A percentile compares a stretch with the other conserved stretches of the same genome.
These are phyloP conservation scores for Thera obeliscata DNA, from an alignment of 2,888 invertebrate species.

Conservation along the genomic window DNA sequence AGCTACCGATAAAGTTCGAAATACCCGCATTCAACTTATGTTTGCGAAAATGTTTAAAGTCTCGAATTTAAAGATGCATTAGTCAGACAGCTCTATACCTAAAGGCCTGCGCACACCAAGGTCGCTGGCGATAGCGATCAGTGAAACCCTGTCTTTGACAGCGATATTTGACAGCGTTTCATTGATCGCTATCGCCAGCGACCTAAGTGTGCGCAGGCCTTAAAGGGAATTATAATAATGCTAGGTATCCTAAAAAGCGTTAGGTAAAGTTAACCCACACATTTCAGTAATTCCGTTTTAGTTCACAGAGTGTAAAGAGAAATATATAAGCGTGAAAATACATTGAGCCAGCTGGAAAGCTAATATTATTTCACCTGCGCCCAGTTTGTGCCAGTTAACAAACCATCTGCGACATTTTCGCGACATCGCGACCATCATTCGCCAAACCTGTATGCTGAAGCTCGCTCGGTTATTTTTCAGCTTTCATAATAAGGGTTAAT, in stretches of 20 bases:
- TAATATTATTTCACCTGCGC: constrained; percentile 33
- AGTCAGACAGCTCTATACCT: not conserved
- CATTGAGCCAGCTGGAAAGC: constrained; percentile 29
- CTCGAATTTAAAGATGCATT: not conserved
- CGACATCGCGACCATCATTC: constrained; percentile 22
- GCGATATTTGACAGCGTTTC: no score
- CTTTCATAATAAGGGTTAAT: not conserved
- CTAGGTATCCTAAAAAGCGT: not conserved
- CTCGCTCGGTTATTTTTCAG: constrained; percentile 13
- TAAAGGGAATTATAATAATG: not conserved
- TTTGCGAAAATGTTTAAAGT: no score
- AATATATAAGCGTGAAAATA: constrained; percentile 30
- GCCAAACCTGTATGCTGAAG: constrained; percentile 8
- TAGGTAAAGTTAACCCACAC: not conserved
- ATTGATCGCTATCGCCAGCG: no score
- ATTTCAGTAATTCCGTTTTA: constrained; percentile 9
- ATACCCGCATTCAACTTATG: not conserved
- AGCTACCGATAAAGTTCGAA: not conserved
- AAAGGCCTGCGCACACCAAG: no score
- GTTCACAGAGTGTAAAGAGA: constrained; percentile 14
- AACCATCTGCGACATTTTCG: constrained; percentile 29
- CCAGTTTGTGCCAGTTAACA: constrained; percentile 33
- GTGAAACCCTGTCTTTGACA: no score
- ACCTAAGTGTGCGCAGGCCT: no score
- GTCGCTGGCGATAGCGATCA: no score